Percentiles rank a stretch among this genome's conserved stretches.
Evolutionary conservation across 1,140 invertebrate genomes (phyloP).

Genomic region (Ganaspis sp.): DNA sequence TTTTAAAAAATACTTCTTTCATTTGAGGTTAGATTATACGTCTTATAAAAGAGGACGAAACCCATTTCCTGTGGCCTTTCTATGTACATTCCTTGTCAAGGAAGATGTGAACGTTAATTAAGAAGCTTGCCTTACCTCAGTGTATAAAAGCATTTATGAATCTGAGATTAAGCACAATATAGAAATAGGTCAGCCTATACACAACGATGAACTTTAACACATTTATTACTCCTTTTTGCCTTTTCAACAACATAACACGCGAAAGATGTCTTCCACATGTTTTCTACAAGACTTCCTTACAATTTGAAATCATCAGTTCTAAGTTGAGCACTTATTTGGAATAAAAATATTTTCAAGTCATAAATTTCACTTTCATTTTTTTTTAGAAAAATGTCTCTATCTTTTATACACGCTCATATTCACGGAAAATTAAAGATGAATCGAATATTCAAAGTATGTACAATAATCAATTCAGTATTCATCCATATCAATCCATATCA

Average conservation of each 20-base stretch:
- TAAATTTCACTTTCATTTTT: no score
- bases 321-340: background rate
- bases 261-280: conserved; percentile 22
- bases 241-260: background rate
- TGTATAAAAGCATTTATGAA: conserved; percentile 28
- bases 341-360: background rate
- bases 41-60: conserved; percentile 15
- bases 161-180: background rate
- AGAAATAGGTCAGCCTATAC: conserved; percentile 15
- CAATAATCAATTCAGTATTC: no score
- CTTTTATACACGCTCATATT: no score
- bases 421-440: no score
- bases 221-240: conserved; percentile 14
- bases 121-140: conserved; percentile 15
- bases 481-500: no score
- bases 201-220: conserved; percentile 8
- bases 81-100: conserved; percentile 17
- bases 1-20: background rate
- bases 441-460: no score
- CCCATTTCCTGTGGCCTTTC: conserved; percentile 20
- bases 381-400: no score
- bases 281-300: background rate
- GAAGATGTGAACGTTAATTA: conserved; percentile 29
- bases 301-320: background rate
- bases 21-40: conserved; percentile 19